Conservation (phyloP, 2,888 invertebrate species). For the Eupithecia subumbrata region DNA sequence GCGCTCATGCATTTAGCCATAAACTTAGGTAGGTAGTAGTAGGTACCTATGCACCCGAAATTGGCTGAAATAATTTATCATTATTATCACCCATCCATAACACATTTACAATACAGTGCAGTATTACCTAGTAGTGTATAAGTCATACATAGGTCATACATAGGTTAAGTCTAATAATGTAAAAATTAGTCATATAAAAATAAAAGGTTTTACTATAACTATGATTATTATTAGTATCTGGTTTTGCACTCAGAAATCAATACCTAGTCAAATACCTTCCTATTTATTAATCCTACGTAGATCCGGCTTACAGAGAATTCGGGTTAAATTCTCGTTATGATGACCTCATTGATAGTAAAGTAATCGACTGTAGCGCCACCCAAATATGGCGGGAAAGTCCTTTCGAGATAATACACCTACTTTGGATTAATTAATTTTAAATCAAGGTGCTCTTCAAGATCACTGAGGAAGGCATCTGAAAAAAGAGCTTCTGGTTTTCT, state of each 20-base stretch:
- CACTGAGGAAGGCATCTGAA: slow-evolving; percentile 2
- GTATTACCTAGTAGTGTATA: no score
- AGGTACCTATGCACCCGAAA: no score
- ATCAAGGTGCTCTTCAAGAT: slow-evolving; percentile 17
- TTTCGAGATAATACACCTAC: neutral
- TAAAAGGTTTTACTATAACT: no score
- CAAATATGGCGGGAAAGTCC: slow-evolving; percentile 39
- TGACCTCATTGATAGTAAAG: slow-evolving; percentile 45
- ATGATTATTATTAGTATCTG: no score
- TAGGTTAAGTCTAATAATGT: no score
- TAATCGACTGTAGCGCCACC: slow-evolving; percentile 26
- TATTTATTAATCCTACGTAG: neutral
- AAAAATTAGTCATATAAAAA: no score
- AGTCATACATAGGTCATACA: no score
- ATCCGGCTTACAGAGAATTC: slow-evolving; percentile 2
- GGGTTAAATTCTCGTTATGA: slow-evolving; percentile 40
- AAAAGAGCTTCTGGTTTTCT: neutral
- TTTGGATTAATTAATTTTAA: slow-evolving; percentile 7
- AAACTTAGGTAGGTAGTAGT: no score
- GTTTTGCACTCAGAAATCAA: neutral
- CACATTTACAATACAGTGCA: no score
- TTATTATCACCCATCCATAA: no score
- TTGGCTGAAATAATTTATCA: no score
- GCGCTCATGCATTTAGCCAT: no score
- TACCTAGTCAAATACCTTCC: neutral